Evolutionary conservation across 1,140 invertebrate genomes (phyloP), one percentile per base, ranked within the genome.

Genomic region (Cardiocondyla obscurior): DNA sequence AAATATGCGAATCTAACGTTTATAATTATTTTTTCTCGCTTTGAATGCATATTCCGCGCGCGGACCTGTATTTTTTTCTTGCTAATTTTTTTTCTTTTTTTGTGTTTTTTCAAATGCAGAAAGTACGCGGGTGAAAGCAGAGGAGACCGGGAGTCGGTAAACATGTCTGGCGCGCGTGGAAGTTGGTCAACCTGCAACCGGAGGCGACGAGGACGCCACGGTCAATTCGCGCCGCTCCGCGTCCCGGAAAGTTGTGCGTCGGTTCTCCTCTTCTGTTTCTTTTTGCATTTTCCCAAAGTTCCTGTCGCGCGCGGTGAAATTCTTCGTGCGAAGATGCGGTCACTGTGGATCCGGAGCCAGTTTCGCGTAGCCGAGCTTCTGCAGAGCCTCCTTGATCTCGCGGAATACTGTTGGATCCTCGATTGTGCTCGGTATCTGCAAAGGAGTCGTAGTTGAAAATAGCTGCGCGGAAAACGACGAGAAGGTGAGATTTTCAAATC

Each of bases 371-470:
- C 97, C 97, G 57, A 97, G 92, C 89, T 96, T 96, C 89, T 97
- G 96, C 69, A 98, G 93, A 3, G 96, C 96, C 36, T 94, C 89
- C 89, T 97, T 96, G 57, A 98, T 97, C 90, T 97, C 96, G 3
- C 93, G 94, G 90, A 97, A 99, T 0, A 98, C 97, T 67, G 94
- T 95, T 19, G 97, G 95, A 94, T 99, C 98, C 94, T 99, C 98
- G 69, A 99, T 98, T 0, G 98, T 98, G 3, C 97, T 95, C 57
- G 98, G 96, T 89, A 97, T 96, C 96, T 97, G 91, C 67, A 89
- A 90, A n/a, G n/a, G 16, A 12, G 0, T n/a, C 44, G 42, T 16
- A 5, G 14, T 5, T 44, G 14, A 12, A n/a, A n/a, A n/a, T n/a
- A 42, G 42, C 8, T 39, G 36, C 36, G 28, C 3, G 55, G 53